These are phyloP conservation scores for Centropus unirufus DNA, from an alignment of 2,113 vertebrate genomes.

Conservation along the genomic window DNA sequence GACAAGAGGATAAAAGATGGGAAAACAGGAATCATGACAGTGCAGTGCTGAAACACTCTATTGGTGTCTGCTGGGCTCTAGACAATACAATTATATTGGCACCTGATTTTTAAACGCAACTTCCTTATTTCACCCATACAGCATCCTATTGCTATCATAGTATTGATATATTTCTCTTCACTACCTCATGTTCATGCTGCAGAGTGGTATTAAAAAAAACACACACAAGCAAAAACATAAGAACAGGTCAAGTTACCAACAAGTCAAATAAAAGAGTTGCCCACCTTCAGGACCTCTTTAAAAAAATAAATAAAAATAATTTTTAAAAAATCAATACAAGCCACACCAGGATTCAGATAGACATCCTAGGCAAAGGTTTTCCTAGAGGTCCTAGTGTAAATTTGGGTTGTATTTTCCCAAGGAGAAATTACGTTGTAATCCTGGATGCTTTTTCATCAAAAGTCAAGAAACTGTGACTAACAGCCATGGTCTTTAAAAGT, in stretches of 20 bases:
- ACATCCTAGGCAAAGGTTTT: not conserved
- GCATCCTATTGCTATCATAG: not conserved
- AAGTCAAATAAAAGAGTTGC: not conserved
- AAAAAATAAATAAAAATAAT: not conserved
- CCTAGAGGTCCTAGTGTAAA: not conserved
- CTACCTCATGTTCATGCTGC: not conserved
- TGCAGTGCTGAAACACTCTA: not conserved
- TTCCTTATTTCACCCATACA: not conserved
- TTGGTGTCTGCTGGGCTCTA: not conserved
- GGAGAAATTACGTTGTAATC: not conserved
- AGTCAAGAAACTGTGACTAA: not conserved
- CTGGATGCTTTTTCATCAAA: not conserved
- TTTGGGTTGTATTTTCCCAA: not conserved
- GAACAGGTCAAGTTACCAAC: not conserved
- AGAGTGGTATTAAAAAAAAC: not conserved
- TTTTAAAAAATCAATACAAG: not conserved
- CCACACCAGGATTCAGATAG: not conserved
- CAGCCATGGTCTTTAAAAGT: not conserved
- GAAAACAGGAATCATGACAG: not conserved
- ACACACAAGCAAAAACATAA: not conserved
- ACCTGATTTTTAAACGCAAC: not conserved
- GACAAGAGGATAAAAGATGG: not conserved
- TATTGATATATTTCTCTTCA: not conserved
- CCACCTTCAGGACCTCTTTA: accelerated
- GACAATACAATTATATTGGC: not conserved